Conservation (phyloP, 2,113 vertebrate species). For the Paracanthobrama guichenoti region DNA sequence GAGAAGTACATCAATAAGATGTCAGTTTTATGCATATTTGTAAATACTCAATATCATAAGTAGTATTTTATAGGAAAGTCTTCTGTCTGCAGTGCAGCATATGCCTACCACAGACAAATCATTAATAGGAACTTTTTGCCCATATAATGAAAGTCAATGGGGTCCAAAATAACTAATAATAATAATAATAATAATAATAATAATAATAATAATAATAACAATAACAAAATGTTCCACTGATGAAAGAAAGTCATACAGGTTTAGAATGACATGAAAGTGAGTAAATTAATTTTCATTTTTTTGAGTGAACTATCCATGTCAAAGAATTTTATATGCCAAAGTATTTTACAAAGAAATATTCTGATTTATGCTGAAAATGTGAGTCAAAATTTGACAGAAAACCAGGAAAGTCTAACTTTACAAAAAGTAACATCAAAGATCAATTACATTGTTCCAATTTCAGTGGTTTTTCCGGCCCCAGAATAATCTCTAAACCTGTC, state of each 20-base stretch:
- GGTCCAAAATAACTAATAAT: not conserved
- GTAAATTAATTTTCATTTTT: not conserved
- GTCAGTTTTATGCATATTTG: not conserved
- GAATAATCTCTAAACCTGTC: conserved; percentile 37
- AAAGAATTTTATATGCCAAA: not conserved
- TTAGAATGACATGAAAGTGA: not conserved
- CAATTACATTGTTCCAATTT: conserved; percentile 12
- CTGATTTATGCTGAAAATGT: not conserved
- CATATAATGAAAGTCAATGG: not conserved
- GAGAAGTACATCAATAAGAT: not conserved
- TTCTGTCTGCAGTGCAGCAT: not conserved
- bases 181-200: too few relatives aligned
- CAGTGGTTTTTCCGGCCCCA: not conserved
- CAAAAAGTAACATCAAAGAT: conserved; percentile 8
- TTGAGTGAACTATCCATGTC: not conserved
- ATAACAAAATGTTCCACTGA: not conserved
- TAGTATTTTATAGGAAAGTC: not conserved
- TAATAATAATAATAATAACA: too few relatives aligned
- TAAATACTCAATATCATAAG: not conserved
- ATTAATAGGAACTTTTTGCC: not conserved
- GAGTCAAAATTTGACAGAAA: not conserved
- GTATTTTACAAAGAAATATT: not conserved
- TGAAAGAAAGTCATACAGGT: not conserved
- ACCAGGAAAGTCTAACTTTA: not conserved
- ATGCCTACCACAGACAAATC: not conserved